These are phyloP conservation scores for Enteromius afrohamiltoni DNA, from an alignment of 2,797 vertebrate species.

Conservation along the genomic window DNA sequence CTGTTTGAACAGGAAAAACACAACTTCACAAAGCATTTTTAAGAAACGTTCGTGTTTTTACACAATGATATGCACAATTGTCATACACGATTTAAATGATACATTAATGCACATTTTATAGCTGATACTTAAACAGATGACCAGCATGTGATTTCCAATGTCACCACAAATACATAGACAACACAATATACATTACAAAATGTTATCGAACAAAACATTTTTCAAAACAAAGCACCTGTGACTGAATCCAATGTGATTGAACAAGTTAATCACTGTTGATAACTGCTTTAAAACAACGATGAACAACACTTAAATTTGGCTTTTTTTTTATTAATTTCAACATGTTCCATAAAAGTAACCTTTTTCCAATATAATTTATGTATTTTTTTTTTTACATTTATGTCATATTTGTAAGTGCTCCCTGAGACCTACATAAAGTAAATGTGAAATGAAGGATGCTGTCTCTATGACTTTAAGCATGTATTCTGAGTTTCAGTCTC, in stretches of 20 bases:
- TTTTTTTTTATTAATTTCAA: background rate
- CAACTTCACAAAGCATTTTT: constrained; percentile 13
- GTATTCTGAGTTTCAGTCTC: constrained; percentile 8
- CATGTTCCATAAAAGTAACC: constrained; percentile 2
- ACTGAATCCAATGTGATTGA: constrained; percentile 35
- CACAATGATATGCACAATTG: constrained; percentile 50
- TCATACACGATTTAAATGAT: constrained; percentile 39
- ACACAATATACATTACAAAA: constrained; percentile 62
- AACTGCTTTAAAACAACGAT: background rate
- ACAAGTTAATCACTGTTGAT: background rate
- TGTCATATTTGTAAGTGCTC: constrained; percentile 37
- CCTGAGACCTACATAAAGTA: constrained; percentile 49
- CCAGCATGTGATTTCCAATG: constrained; percentile 74
- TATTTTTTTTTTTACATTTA: background rate
- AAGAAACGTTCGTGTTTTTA: constrained; percentile 45
- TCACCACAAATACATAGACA: constrained; percentile 53
- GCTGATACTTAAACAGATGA: constrained; percentile 68
- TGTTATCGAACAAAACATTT: constrained; percentile 48
- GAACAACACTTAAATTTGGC: background rate
- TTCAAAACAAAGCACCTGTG: constrained; percentile 26
- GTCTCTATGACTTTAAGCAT: constrained; percentile 3
- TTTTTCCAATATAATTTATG: background rate
- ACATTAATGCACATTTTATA: constrained; percentile 38
- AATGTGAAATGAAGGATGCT: constrained; percentile 21
- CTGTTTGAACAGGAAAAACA: constrained; percentile 5